phyloP scores from a whole-genome alignment of 1,140 invertebrate species.

The Chrysoperla carnea region DNA sequence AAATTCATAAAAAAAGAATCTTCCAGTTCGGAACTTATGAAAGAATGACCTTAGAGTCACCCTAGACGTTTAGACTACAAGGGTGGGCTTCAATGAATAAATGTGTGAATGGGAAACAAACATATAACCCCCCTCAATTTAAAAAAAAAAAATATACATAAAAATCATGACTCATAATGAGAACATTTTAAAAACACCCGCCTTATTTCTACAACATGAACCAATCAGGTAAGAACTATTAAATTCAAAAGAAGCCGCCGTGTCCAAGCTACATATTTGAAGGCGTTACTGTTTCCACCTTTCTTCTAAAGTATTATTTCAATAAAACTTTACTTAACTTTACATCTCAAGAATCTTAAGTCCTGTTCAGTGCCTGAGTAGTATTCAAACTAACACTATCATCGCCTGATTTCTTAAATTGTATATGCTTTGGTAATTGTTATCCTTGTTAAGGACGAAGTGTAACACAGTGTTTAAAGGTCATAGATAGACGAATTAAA shows the following conservation, averaged over 20 bases:
- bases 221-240: not conserved
- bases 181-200: not conserved
- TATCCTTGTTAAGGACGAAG: no score
- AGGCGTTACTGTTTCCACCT: not conserved
- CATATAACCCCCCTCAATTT: no score
- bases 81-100: not conserved
- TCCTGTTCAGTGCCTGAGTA: constrained; percentile 36
- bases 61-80: not conserved
- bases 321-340: no score
- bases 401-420: no score
- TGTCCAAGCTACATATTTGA: not conserved
- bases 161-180: no score
- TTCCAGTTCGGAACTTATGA: no score
- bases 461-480: no score
- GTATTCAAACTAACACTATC: constrained; percentile 17
- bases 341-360: not conserved
- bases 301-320: not conserved
- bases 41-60: not conserved
- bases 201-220: not conserved
- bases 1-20: no score
- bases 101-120: no score
- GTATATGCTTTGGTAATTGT: no score
- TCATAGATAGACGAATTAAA: no score
- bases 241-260: not conserved
- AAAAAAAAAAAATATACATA: no score